Base-by-base conservation (phyloP, 2,113 vertebrate genomes). In the Solenodon paradoxus region DNA sequence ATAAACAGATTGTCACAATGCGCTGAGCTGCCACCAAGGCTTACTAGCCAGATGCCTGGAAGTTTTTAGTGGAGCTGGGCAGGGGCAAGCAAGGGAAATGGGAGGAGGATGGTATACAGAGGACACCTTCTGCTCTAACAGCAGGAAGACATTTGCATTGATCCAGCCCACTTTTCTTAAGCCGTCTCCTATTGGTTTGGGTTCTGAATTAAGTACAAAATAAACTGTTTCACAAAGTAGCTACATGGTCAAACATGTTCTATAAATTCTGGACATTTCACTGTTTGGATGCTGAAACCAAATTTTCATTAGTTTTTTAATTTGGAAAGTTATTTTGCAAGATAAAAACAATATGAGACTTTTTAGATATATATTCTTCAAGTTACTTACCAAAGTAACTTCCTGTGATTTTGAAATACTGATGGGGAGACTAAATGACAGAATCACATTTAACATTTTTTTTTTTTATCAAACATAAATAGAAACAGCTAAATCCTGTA, bases 201-300 rank as follows among this genome's bases (percentile, higher is more conserved):
- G 22, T 38, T 94, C 53, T 90, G 42, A 92, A 32, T 68, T 84
- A 30, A 85, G 68, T 88, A 78, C 11, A 96, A 85, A 90, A 81
- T 4, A 30, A 28, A 42, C 28, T 71, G 45, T 17, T 78, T 63
- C 30, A 90, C 45, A 55, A 96, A 87, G 16, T 13, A 74, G 55
- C 38, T 63, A 88, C 77, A 24, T 12, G 81, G 7, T 20, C 45
- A 45, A 72, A 55, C 9, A 8, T 16, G 47, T n/a, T 66, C 85
- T 88, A 66, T 28, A 78, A 85, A 51, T 63, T 68, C 59, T 74
- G 32, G 28, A 22, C 2, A 63, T 16, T 64, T 92, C 53, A 85
- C 45, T 77, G 5, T 59, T 93, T 82, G 10, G 30, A 32, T 49
- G 45, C 40, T 55, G 9, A 96, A 59, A 45, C 11, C 16, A 53